These are phyloP conservation scores for Acanthurus leucopareius DNA, from an alignment of 2,797 vertebrate species.

Conservation along the genomic window DNA sequence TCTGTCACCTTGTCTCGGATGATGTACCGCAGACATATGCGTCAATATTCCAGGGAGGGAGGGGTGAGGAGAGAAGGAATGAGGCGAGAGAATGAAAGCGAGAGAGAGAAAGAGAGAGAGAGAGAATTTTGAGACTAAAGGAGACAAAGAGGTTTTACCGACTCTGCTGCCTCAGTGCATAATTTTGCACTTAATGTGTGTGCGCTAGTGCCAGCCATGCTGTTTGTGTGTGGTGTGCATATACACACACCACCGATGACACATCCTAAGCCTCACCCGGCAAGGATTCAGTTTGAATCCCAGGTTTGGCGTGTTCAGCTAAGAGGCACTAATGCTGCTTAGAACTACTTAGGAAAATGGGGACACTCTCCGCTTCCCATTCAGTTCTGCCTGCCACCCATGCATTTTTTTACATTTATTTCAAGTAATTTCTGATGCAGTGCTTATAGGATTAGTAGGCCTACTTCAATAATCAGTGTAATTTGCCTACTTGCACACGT, in stretches of 20 bases:
- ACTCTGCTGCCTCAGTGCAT: constrained; percentile 52
- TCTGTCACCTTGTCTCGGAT: constrained; percentile 68
- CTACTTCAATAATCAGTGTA: constrained; percentile 65
- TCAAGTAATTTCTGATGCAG: constrained; percentile 63
- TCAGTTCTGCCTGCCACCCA: constrained; percentile 65
- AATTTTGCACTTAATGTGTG: constrained; percentile 60
- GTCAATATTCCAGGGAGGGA: constrained; percentile 32
- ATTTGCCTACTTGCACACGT: constrained; percentile 55
- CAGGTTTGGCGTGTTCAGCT: constrained; percentile 81
- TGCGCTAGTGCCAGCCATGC: constrained; percentile 33
- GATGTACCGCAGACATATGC: constrained; percentile 45
- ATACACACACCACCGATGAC: constrained; percentile 62
- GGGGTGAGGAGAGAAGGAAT: not conserved
- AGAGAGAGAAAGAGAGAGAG: constrained; percentile 22
- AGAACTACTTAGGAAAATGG: constrained; percentile 81
- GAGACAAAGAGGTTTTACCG: constrained; percentile 56
- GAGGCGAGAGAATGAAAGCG: constrained; percentile 1
- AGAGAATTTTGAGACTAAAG: constrained; percentile 28
- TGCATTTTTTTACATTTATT: constrained; percentile 53
- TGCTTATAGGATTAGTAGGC: constrained; percentile 66
- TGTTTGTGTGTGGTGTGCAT: constrained; percentile 45
- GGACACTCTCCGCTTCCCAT: constrained; percentile 70
- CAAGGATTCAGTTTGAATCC: constrained; percentile 76
- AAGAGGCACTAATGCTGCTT: constrained; percentile 83
- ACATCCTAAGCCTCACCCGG: constrained; percentile 72